Percentiles rank a stretch among this genome's conserved stretches.
Evolutionary conservation across 2,888 invertebrate genomes (phyloP).

Genomic region (Tenthredo mesomela): DNA sequence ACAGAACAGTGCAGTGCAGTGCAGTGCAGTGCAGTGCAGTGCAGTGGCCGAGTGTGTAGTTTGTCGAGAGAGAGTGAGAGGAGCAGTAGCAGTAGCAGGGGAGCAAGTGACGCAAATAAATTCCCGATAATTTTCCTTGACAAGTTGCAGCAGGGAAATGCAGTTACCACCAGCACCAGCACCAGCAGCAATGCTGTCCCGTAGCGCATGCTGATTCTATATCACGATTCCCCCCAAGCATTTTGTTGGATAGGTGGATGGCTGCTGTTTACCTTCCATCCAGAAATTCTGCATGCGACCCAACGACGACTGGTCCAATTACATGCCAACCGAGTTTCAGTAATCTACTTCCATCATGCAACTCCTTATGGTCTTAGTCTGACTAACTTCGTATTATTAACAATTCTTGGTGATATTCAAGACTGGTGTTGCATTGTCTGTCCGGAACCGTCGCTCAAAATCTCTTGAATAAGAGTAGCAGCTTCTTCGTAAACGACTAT

Average conservation of each 20-base stretch:
- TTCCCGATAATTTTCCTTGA: slow-evolving; percentile 50
- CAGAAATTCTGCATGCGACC: background rate
- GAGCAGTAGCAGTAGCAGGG: background rate
- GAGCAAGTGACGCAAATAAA: slow-evolving; percentile 46
- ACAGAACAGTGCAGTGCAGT: background rate
- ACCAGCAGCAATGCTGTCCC: background rate
- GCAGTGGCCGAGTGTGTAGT: slow-evolving; percentile 1
- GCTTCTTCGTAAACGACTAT: background rate
- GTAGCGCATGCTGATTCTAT: slow-evolving; percentile 37
- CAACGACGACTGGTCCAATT: slow-evolving; percentile 18
- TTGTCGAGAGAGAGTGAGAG: slow-evolving; percentile 1
- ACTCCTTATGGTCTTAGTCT: background rate
- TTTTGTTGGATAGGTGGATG: background rate
- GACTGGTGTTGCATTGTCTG: background rate
- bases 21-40: slow-evolving; percentile 53
- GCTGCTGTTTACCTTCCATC: slow-evolving; percentile 17
- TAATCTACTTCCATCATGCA: background rate
- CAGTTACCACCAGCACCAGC: slow-evolving; percentile 8
- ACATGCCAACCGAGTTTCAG: background rate
- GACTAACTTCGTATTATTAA: background rate
- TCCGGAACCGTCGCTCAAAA: background rate
- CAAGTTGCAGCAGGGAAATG: slow-evolving; percentile 41
- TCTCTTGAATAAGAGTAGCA: background rate
- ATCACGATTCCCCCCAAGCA: slow-evolving; percentile 34
- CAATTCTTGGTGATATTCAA: background rate